Evolutionary conservation across 1,140 invertebrate genomes (phyloP).

Genomic region (Drosophila tsacasi): DNA sequence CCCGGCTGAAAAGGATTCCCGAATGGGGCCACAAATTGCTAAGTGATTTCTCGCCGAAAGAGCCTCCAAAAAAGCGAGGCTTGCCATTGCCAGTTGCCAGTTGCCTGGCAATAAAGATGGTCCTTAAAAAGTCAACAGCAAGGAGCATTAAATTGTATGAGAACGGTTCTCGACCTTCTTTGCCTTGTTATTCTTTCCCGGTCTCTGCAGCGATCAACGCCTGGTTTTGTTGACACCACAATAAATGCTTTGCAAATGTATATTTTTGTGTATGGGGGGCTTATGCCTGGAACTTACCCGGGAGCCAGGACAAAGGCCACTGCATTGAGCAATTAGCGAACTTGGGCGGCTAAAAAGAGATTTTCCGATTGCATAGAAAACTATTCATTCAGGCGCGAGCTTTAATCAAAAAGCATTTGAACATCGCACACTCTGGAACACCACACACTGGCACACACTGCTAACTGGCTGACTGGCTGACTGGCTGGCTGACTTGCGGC

Average conservation of each 20-base stretch:
- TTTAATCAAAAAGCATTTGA: constrained; percentile 64
- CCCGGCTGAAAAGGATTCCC: constrained; percentile 46
- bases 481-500: constrained; percentile 3
- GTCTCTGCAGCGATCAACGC: constrained; percentile 35
- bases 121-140: constrained; percentile 68
- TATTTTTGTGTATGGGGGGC: not conserved
- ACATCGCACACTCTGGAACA: constrained; percentile 15
- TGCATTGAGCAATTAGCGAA: constrained; percentile 54
- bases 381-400: constrained; percentile 66
- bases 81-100: constrained; percentile 13
- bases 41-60: constrained; percentile 61
- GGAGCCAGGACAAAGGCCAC: constrained; percentile 28
- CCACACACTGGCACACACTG: constrained; percentile 23
- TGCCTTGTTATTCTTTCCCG: constrained; percentile 20
- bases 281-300: constrained; percentile 49
- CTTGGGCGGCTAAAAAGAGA: constrained; percentile 31
- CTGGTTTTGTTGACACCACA: constrained; percentile 46
- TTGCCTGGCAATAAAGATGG: constrained; percentile 59
- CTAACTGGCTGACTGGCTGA: constrained; percentile 3
- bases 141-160: constrained; percentile 53
- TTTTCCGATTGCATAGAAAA: constrained; percentile 63
- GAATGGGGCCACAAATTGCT: constrained; percentile 65
- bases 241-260: constrained; percentile 24
- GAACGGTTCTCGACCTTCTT: constrained; percentile 16
- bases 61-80: not conserved